Evolutionary conservation across 2,888 invertebrate species (phyloP).

Genomic region (Pycnomerus fuliginosus): DNA sequence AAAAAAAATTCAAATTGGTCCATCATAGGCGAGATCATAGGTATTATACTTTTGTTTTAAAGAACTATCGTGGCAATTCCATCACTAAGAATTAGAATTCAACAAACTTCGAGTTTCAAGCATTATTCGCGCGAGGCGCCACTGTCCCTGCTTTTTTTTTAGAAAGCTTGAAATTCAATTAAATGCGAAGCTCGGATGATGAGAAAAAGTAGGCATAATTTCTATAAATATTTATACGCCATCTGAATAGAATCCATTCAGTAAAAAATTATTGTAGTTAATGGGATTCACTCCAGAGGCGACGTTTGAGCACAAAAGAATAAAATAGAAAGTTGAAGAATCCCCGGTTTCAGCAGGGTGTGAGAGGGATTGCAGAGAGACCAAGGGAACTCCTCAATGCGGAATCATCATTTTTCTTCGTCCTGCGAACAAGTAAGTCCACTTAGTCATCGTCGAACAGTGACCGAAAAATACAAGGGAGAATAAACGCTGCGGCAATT

Average conservation of each 20-base stretch:
- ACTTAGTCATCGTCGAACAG: slow-evolving; percentile 56
- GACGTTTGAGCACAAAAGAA: slow-evolving; percentile 32
- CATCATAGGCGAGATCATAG: too few species aligned
- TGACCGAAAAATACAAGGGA: slow-evolving; percentile 48
- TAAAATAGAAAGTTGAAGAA: slow-evolving; percentile 39
- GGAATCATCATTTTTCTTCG: slow-evolving; percentile 58
- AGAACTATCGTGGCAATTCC: too few species aligned
- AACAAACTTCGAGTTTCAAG: too few species aligned
- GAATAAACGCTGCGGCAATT: slow-evolving; percentile 45
- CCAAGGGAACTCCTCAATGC: slow-evolving; percentile 51
- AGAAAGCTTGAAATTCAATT: too few species aligned
- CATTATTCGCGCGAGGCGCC: too few species aligned
- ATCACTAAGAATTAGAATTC: too few species aligned
- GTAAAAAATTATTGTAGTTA: slow-evolving; percentile 30
- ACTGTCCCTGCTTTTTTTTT: too few species aligned
- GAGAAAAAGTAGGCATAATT: slow-evolving; percentile 9
- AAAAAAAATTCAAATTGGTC: too few species aligned
- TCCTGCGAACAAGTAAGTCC: slow-evolving; percentile 58
- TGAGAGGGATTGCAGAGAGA: slow-evolving; percentile 46
- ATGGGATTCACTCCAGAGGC: slow-evolving; percentile 33
- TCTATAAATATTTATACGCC: slow-evolving; percentile 17
- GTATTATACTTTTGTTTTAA: too few species aligned
- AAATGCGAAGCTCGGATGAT: too few species aligned
- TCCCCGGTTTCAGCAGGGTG: slow-evolving; percentile 43
- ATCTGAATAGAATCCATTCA: slow-evolving; percentile 18